Conservation (phyloP, 1,140 invertebrate species). For the Elymnias hypermnestra region DNA sequence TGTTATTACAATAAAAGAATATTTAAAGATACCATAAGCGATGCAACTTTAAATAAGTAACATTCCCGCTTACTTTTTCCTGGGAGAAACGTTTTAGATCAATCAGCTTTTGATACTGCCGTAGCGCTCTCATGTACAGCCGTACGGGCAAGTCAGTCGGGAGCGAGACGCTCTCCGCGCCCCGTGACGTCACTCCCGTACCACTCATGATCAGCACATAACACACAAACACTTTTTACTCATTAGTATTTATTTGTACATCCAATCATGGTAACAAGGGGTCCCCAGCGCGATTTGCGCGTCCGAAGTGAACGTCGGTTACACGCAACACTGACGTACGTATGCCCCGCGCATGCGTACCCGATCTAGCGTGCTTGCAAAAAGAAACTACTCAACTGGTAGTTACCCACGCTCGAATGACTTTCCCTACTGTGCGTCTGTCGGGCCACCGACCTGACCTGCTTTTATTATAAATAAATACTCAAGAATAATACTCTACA, state of each 20-base stretch:
- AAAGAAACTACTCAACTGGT: constrained; percentile 54
- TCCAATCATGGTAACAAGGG: constrained; percentile 22
- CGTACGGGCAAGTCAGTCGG: constrained; percentile 76
- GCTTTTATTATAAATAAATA: constrained; percentile 56
- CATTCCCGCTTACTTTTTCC: constrained; percentile 66
- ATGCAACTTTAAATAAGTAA: constrained; percentile 20
- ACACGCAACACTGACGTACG: constrained; percentile 60
- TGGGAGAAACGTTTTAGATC: constrained; percentile 63
- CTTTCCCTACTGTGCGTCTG: constrained; percentile 50
- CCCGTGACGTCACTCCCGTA: constrained; percentile 52
- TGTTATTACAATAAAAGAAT: no score
- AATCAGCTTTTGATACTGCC: constrained; percentile 78
- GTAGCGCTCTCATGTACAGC: constrained; percentile 77
- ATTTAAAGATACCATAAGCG: no score
- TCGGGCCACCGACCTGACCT: constrained; percentile 55
- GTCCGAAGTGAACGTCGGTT: constrained; percentile 70
- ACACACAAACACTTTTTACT: constrained; percentile 52
- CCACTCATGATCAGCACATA: constrained; percentile 51
- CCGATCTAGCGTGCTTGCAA: constrained; percentile 48
- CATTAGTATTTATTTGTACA: constrained; percentile 54
- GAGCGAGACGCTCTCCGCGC: constrained; percentile 57
- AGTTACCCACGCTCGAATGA: constrained; percentile 45
- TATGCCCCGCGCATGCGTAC: constrained; percentile 58
- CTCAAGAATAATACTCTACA: constrained; percentile 5
- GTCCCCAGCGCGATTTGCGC: constrained; percentile 49